A percentile compares a stretch with the other conserved stretches of the same genome.
Evolutionary conservation across 1,140 invertebrate genomes (phyloP).

Genomic region (Hyposmocoma kahamanoa): DNA sequence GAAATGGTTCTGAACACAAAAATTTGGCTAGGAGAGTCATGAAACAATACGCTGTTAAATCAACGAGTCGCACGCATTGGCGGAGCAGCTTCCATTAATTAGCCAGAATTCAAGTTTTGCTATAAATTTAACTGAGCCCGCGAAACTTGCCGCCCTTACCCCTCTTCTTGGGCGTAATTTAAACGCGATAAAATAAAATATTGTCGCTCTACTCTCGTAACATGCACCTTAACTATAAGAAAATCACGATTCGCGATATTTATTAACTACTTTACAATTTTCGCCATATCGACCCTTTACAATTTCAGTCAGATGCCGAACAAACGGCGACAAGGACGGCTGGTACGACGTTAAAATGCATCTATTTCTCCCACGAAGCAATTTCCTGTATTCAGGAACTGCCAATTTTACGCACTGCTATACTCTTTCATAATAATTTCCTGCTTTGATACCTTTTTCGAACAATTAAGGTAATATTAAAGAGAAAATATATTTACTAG

Average conservation of each 20-base stretch:
- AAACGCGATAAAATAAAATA: slow-evolving; percentile 70
- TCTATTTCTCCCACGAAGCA: slow-evolving; percentile 47
- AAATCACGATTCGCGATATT: too few species aligned
- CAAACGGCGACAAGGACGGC: slow-evolving; percentile 52
- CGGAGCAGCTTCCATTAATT: slow-evolving; percentile 65
- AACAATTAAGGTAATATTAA: too few species aligned
- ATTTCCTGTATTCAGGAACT: slow-evolving; percentile 39
- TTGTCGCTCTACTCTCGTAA: slow-evolving; percentile 47
- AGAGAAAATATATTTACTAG: too few species aligned
- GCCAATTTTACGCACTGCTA: slow-evolving; percentile 49
- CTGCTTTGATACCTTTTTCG: too few species aligned
- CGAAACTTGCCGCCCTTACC: slow-evolving; percentile 50
- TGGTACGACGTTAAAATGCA: slow-evolving; percentile 46
- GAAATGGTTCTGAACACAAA: too few species aligned
- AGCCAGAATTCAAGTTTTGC: slow-evolving; percentile 63
- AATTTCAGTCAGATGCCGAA: slow-evolving; percentile 55
- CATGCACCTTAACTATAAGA: slow-evolving; percentile 50
- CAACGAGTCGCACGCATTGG: slow-evolving; percentile 39
- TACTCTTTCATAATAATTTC: too few species aligned
- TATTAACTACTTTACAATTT: slow-evolving; percentile 61
- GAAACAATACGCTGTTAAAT: slow-evolving; percentile 48
- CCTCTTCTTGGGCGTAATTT: slow-evolving; percentile 59
- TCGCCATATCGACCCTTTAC: slow-evolving; percentile 33
- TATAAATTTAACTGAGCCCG: slow-evolving; percentile 59
- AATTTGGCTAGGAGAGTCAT: too few species aligned